phyloP scores from a whole-genome alignment of 2,888 invertebrate species.

The Noctuana brunneofusca region DNA sequence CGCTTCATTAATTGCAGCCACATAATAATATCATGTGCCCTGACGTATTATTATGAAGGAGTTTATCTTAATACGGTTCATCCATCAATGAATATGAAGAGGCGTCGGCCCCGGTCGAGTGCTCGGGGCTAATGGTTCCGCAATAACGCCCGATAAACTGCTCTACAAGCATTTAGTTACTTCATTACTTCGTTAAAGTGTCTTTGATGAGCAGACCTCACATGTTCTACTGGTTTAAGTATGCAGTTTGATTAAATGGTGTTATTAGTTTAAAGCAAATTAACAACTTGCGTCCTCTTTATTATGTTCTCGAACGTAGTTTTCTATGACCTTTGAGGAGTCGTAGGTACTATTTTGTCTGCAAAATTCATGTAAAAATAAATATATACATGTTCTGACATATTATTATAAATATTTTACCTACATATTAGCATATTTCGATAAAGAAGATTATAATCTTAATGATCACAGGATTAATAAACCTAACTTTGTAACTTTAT shows the following conservation, averaged over 20 bases:
- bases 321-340: too few species aligned
- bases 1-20: slow-evolving; percentile 35
- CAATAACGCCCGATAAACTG: slow-evolving; percentile 69
- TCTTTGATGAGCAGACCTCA: slow-evolving; percentile 40
- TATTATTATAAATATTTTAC: too few species aligned
- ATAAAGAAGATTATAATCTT: too few species aligned
- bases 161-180: slow-evolving; percentile 61
- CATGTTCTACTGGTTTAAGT: slow-evolving; percentile 43
- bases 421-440: too few species aligned
- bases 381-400: too few species aligned
- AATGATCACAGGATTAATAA: too few species aligned
- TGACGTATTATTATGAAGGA: slow-evolving; percentile 19
- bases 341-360: too few species aligned
- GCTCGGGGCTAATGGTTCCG: slow-evolving; percentile 51
- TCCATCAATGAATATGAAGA: slow-evolving; percentile 49
- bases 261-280: background rate
- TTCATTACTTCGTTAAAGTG: slow-evolving; percentile 56
- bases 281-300: too few species aligned
- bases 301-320: too few species aligned
- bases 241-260: background rate
- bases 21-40: slow-evolving; percentile 2
- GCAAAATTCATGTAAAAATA: too few species aligned
- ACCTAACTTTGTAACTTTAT: too few species aligned
- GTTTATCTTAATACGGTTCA: slow-evolving; percentile 40
- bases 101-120: slow-evolving; percentile 26